Evolutionary conservation across 2,888 invertebrate species (phyloP).

Genomic region (Calameuta pallipes): DNA sequence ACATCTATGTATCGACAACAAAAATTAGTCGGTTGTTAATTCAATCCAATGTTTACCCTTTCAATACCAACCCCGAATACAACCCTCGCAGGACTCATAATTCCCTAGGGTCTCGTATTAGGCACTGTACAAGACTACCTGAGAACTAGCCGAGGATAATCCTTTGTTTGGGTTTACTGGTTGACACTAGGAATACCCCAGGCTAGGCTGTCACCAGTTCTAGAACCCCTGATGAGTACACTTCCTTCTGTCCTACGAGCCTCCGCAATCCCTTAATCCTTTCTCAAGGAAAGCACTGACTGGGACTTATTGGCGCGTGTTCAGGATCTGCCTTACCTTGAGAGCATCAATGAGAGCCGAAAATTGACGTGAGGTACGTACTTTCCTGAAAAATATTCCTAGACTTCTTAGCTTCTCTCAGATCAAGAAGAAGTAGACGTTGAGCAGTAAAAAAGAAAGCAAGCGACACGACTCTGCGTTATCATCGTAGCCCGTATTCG

Average conservation of each 20-base stretch:
- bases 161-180: conserved; percentile 37
- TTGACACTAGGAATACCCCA: conserved; percentile 28
- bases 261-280: conserved; percentile 20
- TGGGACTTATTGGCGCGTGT: not conserved
- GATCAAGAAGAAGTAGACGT: not conserved
- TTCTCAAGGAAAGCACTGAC: not conserved
- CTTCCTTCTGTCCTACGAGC: conserved; percentile 4
- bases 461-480: not conserved
- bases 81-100: conserved; percentile 22
- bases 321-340: not conserved
- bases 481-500: not conserved
- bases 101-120: conserved; percentile 19
- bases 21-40: conserved; percentile 33
- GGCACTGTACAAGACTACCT: not conserved
- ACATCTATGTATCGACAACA: conserved; percentile 5
- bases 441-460: not conserved
- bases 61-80: conserved; percentile 25
- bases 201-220: conserved; percentile 26
- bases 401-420: not conserved
- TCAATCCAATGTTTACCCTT: conserved; percentile 39
- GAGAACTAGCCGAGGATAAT: conserved; percentile 33
- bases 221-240: not conserved
- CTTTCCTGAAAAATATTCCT: not conserved
- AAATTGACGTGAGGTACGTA: not conserved
- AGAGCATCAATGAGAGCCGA: not conserved